phyloP scores from a whole-genome alignment of 2,888 invertebrate genomes.

The Harpalus rubripes region DNA sequence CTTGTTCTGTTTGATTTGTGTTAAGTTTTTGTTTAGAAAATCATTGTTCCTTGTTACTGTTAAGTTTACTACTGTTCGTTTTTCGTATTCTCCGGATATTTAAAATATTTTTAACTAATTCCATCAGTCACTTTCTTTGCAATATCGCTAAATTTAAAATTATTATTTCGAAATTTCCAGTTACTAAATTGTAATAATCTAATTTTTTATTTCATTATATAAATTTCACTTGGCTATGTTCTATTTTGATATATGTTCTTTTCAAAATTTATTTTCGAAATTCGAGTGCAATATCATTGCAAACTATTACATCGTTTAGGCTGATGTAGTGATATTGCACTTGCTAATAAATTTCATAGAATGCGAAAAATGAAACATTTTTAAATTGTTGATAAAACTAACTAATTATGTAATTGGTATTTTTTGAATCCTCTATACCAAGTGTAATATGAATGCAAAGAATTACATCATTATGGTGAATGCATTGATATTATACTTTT shows the following conservation, averaged over 20 bases:
- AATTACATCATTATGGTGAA: background rate
- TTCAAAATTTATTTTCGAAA: background rate
- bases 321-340: background rate
- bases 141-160: too few relatives aligned
- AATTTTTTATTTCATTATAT: background rate
- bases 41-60: slow-evolving; percentile 25
- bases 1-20: slow-evolving; percentile 12
- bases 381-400: slow-evolving; percentile 6
- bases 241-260: background rate
- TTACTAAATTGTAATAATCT: background rate
- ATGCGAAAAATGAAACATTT: background rate
- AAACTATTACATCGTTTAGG: slow-evolving; percentile 8
- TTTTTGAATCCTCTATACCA: background rate
- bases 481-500: slow-evolving; percentile 30
- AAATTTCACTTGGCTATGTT: background rate
- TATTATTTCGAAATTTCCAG: too few relatives aligned
- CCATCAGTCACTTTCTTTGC: too few relatives aligned
- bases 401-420: slow-evolving; percentile 1
- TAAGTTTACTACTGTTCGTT: slow-evolving; percentile 36
- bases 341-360: background rate
- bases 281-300: slow-evolving; percentile 8
- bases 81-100: background rate
- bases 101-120: background rate
- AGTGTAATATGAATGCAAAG: slow-evolving; percentile 28
- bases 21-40: slow-evolving; percentile 18